phyloP scores from a whole-genome alignment of 2,113 vertebrate genomes.

The Phalacrocorax aristotelis region DNA sequence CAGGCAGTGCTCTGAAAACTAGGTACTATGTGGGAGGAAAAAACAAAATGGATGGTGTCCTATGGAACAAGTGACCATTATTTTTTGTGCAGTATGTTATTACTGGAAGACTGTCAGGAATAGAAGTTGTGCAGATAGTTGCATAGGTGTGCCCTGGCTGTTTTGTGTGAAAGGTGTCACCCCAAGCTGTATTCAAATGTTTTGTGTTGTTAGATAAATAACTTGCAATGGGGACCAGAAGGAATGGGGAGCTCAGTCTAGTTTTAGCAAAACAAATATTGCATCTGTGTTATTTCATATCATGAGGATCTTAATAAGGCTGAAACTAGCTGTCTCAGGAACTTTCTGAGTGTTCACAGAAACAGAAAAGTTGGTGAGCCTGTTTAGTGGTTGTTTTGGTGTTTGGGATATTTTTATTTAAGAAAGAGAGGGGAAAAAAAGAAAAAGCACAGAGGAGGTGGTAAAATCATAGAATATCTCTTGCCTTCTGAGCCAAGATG shows the following conservation, averaged over 20 bases:
- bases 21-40: neutral
- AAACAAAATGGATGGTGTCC: rapidly evolving
- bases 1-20: neutral
- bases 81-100: too few species aligned
- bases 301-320: neutral
- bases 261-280: neutral
- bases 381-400: neutral
- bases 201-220: neutral
- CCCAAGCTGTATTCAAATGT: neutral
- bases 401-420: too few species aligned
- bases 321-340: neutral
- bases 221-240: neutral
- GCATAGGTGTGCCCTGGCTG: neutral
- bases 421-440: neutral
- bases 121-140: neutral
- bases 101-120: too few species aligned
- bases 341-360: neutral
- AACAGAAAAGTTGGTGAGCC: neutral
- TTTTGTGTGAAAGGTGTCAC: too few species aligned
- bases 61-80: rapidly evolving
- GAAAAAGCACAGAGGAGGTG: too few species aligned
- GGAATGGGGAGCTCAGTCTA: neutral
- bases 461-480: too few species aligned
- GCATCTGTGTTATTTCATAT: too few species aligned
- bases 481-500: neutral